Evolutionary conservation across 2,888 invertebrate genomes (phyloP), one percentile per base, ranked within the genome.

Genomic region (Lutraria lutraria): DNA sequence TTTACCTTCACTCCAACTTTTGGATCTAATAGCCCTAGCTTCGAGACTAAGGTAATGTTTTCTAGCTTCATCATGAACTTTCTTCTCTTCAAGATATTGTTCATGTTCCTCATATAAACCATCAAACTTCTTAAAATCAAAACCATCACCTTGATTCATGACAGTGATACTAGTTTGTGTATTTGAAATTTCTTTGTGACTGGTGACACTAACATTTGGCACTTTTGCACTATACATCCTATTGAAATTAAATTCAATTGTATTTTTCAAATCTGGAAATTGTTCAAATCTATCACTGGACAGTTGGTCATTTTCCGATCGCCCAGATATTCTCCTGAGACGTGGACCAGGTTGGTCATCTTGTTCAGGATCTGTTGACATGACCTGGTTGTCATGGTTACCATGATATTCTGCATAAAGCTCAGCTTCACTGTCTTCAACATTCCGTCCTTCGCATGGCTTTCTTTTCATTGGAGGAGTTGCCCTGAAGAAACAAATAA

Each of bases 381-480:
- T 91, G 82, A 82, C 91, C 63, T 93, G 53, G 81, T 87, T 63
- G 86, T 87, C 80, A 86, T 93, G 93, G 84, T 90, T 88, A 63
- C 94, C 95, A 89, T 96, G 96, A 86, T 94, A 95, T 87, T 96
- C 96, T 12, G 93, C 95, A 88, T 95, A 96, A 10, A 95, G 89
- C 86, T 96, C 96, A 60, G 95, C 95, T 86, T 96, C 96, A 90
- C 95, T 95, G 91, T 96, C 96, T 81, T 95, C 95, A 12, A 95
- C 94, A 88, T 95, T 95, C 21, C 95, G 92, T 10, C 95, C 95
- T 53, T 95, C 90, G 88, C 94, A 94, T 10, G 95, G 95, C 82
- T 93, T 94, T 81, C 95, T 89, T 43, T 89, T 93, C 88, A 93
- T 91, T 8, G 95, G 94, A 12, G 95, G 95, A 13, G 94, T 94